Base-by-base conservation (phyloP, 2,797 vertebrate genomes). In the Parotocinclus haroldoi region DNA sequence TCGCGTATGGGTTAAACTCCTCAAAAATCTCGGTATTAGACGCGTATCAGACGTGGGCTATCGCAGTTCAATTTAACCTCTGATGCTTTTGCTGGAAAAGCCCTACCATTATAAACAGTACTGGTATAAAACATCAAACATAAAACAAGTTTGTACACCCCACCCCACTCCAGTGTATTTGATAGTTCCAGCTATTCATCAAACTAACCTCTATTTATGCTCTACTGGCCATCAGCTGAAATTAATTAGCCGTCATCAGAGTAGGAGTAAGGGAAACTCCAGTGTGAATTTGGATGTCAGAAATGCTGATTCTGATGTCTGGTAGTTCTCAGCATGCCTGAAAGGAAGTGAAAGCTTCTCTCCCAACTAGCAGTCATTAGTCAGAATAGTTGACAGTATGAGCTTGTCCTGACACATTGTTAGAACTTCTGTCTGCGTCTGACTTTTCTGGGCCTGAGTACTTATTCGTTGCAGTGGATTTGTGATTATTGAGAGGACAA, bases 291-390 rank as follows among this genome's bases (percentile, higher is more conserved):
- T 51, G 45, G 69, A 61, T 16, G 13, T 66, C 63, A 55, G 45
- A 72, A 61, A 59, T 61, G 63, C 63, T 61, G 69, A 66, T 44
- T 66, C 57, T 54, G 46, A 70, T 42, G 36, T 54, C 63, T 74
- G 53, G 13, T 52, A 54, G 39, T 61, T 69, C 62, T 55, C 19
- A 64, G 50, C 40, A 36, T 54, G 37, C 53, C 51, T 39, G 38
- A 40, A 50, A 49, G 54, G 49, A 73, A 63, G 65, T 54, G 60
- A 68, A 64, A 54, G 68, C 68, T 18, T 63, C 56, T 49, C 37
- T 68, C 55, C 60, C 16, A 50, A 70, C 17, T 60, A 37, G 61
- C 54, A 58, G 71, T 68, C 65, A 59, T 68, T 70, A 70, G 38
- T 58, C 68, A 37, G 52, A 44, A 51, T 46, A 37, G 59, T 52